Conservation (phyloP, 1,140 invertebrate species). For the Drosophila athabasca region DNA sequence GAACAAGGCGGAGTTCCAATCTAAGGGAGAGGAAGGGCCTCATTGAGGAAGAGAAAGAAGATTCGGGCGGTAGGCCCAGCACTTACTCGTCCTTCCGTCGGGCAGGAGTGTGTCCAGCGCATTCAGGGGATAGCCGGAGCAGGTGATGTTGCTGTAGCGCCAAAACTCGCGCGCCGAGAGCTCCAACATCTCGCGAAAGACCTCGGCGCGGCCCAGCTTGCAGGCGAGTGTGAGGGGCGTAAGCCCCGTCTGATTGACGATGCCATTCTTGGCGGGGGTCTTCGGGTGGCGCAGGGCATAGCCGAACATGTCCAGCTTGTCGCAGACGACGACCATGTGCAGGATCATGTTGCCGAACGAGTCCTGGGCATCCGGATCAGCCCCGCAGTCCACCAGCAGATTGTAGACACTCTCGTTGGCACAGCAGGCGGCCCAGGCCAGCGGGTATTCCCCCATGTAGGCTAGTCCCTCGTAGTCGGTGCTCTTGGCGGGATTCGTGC, state of each 20-base stretch:
- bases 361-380: conserved; percentile 96
- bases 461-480: conserved; percentile 98
- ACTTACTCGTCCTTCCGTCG: conserved; percentile 96
- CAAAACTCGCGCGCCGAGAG: conserved; percentile 98
- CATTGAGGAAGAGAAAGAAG: not conserved
- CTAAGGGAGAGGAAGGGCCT: conserved; percentile 84
- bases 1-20: conserved; percentile 99
- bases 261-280: conserved; percentile 94
- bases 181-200: conserved; percentile 99
- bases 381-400: conserved; percentile 94
- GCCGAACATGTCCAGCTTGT: conserved; percentile 98
- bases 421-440: conserved; percentile 98
- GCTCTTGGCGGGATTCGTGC: conserved; percentile 87
- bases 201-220: conserved; percentile 96
- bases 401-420: conserved; percentile 99
- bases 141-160: conserved; percentile 99
- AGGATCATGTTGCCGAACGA: conserved; percentile 97
- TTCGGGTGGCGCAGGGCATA: conserved; percentile 98
- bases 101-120: conserved; percentile 97
- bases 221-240: conserved; percentile 98
- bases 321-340: conserved; percentile 98
- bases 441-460: conserved; percentile 97
- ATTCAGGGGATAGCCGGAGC: conserved; percentile 97
- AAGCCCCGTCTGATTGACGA: conserved; percentile 93
- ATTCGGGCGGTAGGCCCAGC: no score